phyloP scores from a whole-genome alignment of 2,113 vertebrate species.

The Nannobrachium achirus region DNA sequence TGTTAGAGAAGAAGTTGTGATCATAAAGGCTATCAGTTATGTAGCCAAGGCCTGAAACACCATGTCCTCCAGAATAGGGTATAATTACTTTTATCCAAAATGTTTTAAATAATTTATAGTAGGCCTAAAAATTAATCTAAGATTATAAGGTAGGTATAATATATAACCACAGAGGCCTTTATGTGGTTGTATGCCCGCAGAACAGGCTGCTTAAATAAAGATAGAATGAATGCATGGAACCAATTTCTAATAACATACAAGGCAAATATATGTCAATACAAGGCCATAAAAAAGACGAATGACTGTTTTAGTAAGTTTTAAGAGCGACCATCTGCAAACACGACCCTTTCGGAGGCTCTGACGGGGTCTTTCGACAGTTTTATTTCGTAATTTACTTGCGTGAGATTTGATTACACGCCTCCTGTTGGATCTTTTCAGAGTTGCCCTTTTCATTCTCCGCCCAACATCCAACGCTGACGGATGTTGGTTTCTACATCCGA shows the following conservation, averaged over 20 bases:
- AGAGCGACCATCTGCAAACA: slow-evolving; percentile 51
- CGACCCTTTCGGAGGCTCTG: slow-evolving; percentile 42
- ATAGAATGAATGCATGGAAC: background rate
- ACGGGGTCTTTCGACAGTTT: slow-evolving; percentile 62
- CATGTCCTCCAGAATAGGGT: too few relatives aligned
- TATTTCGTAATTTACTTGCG: slow-evolving; percentile 68
- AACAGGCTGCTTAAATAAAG: too few relatives aligned
- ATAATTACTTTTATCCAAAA: too few relatives aligned
- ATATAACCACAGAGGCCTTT: too few relatives aligned
- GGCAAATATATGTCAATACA: slow-evolving; percentile 8
- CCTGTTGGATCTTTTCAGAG: slow-evolving; percentile 59
- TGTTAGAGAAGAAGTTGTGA: too few relatives aligned
- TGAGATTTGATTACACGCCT: slow-evolving; percentile 70
- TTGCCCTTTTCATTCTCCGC: slow-evolving; percentile 50
- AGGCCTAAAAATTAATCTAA: too few relatives aligned
- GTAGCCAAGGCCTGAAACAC: too few relatives aligned
- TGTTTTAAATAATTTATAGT: too few relatives aligned
- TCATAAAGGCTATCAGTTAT: too few relatives aligned
- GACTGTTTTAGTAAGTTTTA: slow-evolving; percentile 26
- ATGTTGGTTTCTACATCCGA: slow-evolving; percentile 60
- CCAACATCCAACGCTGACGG: slow-evolving; percentile 52
- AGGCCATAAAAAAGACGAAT: slow-evolving; percentile 25
- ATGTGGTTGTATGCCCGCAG: too few relatives aligned
- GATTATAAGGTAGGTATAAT: too few relatives aligned
- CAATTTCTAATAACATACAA: background rate